Conservation (phyloP, 2,797 vertebrate genomes). For the Coregonus suidteri region DNA sequence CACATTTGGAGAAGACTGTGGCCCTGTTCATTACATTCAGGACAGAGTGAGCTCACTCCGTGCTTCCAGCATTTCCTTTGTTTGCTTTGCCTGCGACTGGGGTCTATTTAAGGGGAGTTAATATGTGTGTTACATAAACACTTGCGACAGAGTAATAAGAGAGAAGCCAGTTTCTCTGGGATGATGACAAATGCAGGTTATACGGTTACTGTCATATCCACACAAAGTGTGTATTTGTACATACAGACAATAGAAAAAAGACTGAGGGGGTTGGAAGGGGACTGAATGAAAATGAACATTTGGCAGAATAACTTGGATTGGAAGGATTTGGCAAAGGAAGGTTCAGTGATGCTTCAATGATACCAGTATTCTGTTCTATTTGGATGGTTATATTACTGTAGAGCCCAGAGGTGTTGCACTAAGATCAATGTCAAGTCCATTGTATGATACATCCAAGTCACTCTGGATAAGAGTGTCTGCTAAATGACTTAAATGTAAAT, state of each 20-base stretch:
- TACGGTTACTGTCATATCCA: constrained; percentile 26
- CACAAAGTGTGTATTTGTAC: background rate
- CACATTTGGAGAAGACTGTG: constrained; percentile 52
- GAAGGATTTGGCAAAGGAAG: background rate
- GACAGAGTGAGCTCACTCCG: constrained; percentile 48
- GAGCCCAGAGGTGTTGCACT: no score
- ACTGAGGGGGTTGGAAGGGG: background rate
- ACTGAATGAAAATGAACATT: background rate
- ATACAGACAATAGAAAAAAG: background rate
- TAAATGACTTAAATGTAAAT: no score
- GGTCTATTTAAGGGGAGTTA: constrained; percentile 51
- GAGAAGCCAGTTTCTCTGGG: constrained; percentile 23
- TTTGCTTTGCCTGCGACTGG: constrained; percentile 54
- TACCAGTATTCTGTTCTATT: background rate
- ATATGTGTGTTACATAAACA: constrained; percentile 58
- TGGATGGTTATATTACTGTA: background rate
- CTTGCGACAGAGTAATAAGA: constrained; percentile 31
- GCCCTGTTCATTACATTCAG: constrained; percentile 69
- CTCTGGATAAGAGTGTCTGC: no score
- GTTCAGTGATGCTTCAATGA: background rate
- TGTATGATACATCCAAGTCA: no score
- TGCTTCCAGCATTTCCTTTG: constrained; percentile 57
- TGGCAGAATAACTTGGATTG: background rate
- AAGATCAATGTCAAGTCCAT: no score
- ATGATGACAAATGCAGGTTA: constrained; percentile 26